Evolutionary conservation across 2,888 invertebrate genomes (phyloP), one percentile per base, ranked within the genome.

Genomic region (Omphaloscelis lunosa): DNA sequence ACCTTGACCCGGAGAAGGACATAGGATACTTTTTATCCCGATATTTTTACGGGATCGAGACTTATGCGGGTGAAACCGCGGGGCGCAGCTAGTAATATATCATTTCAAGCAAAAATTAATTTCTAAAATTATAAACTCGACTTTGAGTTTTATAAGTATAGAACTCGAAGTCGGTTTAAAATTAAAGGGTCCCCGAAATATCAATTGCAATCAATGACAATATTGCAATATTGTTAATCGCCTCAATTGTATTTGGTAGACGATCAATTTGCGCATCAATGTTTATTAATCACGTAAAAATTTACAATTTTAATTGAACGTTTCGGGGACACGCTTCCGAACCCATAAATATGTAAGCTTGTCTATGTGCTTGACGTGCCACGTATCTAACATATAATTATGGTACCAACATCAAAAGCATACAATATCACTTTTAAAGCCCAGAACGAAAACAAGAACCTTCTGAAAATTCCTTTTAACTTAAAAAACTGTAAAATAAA

Each of bases 401-500:
- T 17, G 15, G 8, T 72, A 34, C 15, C 34, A n/a, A 73, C 34
- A 34, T 27, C 17, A 62, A 80, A 77, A 56, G 29, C 39, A 59
- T 23, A 29, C 23, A 45, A 62, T n/a, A 45, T 23, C 7, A 62
- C 15, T 53, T 70, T n/a, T 7, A 51, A 27, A 53, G 2, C 23
- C 27, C 41, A 72, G 80, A 56, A 63, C 20, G 17, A 59, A 56
- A 58, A 69, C 23, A 48, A 12, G 29, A 61, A 27, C 29, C 5
- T 48, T 17, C 71, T 76, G 61, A 83, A 82, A 81, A 77, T 68
- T 61, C 79, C 39, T 77, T 83, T 78, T 61, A 73, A 72, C 73
- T 70, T 53, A 58, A 75, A 88, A 85, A 75, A 72, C 45, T 17
- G 27, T 39, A 48, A 58, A 86, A 76, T 53, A 80, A 85, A 86